Base-by-base conservation (phyloP, 2,888 invertebrate species). In the Anodontia alba region DNA sequence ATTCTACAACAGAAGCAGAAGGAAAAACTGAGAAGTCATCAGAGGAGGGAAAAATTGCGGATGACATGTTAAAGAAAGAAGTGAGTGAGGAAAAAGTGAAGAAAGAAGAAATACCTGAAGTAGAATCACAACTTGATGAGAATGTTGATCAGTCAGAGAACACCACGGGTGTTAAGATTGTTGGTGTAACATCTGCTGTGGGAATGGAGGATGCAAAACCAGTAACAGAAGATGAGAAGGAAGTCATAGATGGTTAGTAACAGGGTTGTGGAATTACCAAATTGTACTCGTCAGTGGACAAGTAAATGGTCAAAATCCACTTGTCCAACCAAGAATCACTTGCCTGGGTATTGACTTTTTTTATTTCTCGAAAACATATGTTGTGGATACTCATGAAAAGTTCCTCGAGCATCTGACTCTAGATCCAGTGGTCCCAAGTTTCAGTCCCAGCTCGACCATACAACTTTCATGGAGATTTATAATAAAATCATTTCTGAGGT, bases 161-260 rank as follows among this genome's bases (percentile, higher is more conserved):
- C 20, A 7, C 57, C 0, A 17, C 43, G 7, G 70, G 69, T 31
- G 54, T 77, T 38, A 83, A 81, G 75, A 81, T 86, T 51, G 79
- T 78, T 33, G 77, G 77, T 36, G 83, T 81, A 8, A 83, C 79
- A 42, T 82, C 80, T 29, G 75, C 78, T 43, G 79, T 74, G 20
- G 75, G 72, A 17, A 73, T 73, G 38, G 84, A 81, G 15, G 82
- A 80, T 23, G 26, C n/a, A 1, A 54, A 54, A 29, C 29, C 54
- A 8, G n/a, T 23, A 67, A 12, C 33, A 17, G 57, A 78, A 15
- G 75, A 72, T 15, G 36, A 80, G 42, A 72, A 72, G 42, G 78
- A 84, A 29, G 8, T 12, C 12, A 23, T 49, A 43, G 15, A 3
- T 62, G 74, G 74, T 67, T 8, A 43, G 69, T 68, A 10, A 17